Conservation (phyloP, 2,888 invertebrate species). For the Nephrotoma flavescens region DNA sequence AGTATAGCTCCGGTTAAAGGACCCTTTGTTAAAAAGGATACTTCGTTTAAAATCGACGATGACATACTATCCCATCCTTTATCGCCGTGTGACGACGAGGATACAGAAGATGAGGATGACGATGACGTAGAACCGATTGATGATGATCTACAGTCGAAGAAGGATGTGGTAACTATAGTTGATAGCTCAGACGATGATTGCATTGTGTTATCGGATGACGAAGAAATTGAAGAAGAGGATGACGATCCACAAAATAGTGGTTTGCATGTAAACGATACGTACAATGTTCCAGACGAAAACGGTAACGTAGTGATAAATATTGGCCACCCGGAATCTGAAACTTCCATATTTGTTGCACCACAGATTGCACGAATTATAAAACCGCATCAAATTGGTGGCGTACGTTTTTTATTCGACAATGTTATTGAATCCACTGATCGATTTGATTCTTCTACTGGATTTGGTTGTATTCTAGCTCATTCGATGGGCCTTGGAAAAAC, state of each 20-base stretch:
- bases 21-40: not conserved
- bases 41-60: not conserved
- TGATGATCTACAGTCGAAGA: slow-evolving; percentile 10
- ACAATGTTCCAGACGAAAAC: slow-evolving; percentile 80
- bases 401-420: slow-evolving; percentile 91
- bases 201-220: slow-evolving; percentile 71
- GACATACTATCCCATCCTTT: not conserved
- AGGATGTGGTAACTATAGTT: slow-evolving; percentile 54
- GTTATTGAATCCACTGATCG: slow-evolving; percentile 85
- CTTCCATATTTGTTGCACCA: slow-evolving; percentile 81
- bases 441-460: slow-evolving; percentile 76
- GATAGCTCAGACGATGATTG: slow-evolving; percentile 69
- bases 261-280: slow-evolving; percentile 82
- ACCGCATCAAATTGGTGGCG: slow-evolving; percentile 95
- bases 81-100: slow-evolving; percentile 6
- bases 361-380: slow-evolving; percentile 84
- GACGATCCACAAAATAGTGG: slow-evolving; percentile 87
- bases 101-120: slow-evolving; percentile 10
- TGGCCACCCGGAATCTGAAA: slow-evolving; percentile 80
- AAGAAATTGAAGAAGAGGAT: slow-evolving; percentile 60
- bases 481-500: slow-evolving; percentile 99
- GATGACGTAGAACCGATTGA: slow-evolving; percentile 1
- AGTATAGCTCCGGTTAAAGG: slow-evolving; percentile 33
- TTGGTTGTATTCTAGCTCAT: slow-evolving; percentile 96
- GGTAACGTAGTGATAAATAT: slow-evolving; percentile 88